Base-by-base conservation (phyloP, 1,140 invertebrate genomes). In the Brachionus angularis region DNA sequence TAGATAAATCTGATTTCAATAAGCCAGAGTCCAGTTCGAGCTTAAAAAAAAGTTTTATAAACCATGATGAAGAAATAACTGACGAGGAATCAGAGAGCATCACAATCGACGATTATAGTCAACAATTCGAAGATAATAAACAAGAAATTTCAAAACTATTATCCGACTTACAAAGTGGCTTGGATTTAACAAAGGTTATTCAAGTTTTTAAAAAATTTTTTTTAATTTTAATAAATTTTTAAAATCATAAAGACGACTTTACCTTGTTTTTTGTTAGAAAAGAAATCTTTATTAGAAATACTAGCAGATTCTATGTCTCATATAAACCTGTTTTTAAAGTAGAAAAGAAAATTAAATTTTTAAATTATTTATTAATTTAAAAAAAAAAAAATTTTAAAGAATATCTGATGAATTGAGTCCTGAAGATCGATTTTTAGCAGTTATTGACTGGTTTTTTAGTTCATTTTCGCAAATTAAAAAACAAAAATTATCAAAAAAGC, bases 241-340 rank as follows among this genome's bases (percentile, higher is more conserved):
- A 44, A 25, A n/a, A 21, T 31, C 52, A 55, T 47, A 21, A 21
- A 36, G 25, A 50, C 10, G 7, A 33, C n/a, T 29, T 42, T 69
- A 18, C 44, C 46, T 5, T 23, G 25, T 12, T 18, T 16, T 21
- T 33, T 50, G 3, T 39, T 85, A 72, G 84, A 86, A 74, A 79
- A 75, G 62, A 74, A 83, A 14, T 85, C 85, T 10, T 73, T 85
- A 27, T 76, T 85, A 23, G 85, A 85, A 75, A 82, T 86, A 82
- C 86, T 84, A 78, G 84, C 84, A 44, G 84, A 85, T 75, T 84
- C 82, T 74, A 84, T 85, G 80, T 81, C 82, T 5, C 84, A 85
- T 76, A 82, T 83, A 61, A 76, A 80, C 58, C 50, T 77, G 12
- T 81, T 82, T 69, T 55, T 81, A 10, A 77, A 73, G 80, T 81